These are phyloP conservation scores for Telmatochromis sp. DNA, from an alignment of 2,113 vertebrate genomes.

Conservation along the genomic window DNA sequence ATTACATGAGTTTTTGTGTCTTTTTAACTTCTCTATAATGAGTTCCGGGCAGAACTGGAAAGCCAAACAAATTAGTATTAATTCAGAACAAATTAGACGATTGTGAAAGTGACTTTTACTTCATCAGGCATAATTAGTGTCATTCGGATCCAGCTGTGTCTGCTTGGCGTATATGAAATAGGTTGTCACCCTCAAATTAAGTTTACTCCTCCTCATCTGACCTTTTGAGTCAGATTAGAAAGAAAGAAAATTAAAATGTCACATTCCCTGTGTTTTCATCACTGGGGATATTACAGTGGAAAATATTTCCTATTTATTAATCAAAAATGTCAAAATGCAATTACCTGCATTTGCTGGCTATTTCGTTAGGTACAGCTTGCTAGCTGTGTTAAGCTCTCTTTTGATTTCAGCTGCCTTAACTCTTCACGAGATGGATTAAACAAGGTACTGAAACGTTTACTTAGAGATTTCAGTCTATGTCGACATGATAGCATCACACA, in stretches of 20 bases:
- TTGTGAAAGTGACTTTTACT: slow-evolving; percentile 11
- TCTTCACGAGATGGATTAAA: background rate
- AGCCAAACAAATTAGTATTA: background rate
- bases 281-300: background rate
- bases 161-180: background rate
- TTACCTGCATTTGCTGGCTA: background rate
- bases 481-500: background rate
- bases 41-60: background rate
- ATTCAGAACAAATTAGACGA: slow-evolving; percentile 7
- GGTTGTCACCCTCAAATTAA: slow-evolving; percentile 6
- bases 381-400: background rate
- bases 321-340: slow-evolving; percentile 26
- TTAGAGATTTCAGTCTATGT: background rate
- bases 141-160: background rate
- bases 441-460: background rate
- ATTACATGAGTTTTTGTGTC: background rate
- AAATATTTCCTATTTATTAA: slow-evolving; percentile 11
- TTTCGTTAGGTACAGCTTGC: background rate
- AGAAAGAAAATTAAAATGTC: slow-evolving; percentile 31
- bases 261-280: background rate
- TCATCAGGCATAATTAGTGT: background rate
- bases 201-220: slow-evolving; percentile 12
- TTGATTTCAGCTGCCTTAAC: background rate
- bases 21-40: background rate
- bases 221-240: slow-evolving; percentile 17